Base-by-base conservation (phyloP, 1,140 invertebrate species). In the Brachionus rubens region DNA sequence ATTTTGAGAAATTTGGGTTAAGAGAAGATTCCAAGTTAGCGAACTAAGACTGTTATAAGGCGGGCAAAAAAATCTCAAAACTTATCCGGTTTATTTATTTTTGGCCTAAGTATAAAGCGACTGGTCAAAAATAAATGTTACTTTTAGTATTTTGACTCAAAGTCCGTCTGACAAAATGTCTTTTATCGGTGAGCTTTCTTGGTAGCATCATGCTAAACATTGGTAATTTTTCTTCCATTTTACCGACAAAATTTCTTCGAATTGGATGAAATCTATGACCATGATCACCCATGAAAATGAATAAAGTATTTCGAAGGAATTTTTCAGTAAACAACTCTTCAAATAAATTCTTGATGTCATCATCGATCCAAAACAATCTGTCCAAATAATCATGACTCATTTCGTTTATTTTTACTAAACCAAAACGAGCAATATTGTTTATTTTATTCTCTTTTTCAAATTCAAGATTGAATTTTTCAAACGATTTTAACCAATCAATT, bases 321-420 rank as follows among this genome's bases (percentile, higher is more conserved):
- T 54, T 47, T n/a, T 75, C 28, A 1, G 36, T 41, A 33, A 72
- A 48, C 28, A 77, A 41, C 26, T 40, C 36, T 33, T 48, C 24
- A 14, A 77, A 40, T 28, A 77, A 77, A 24, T 77, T 19, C 19
- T 59, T 24, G 16, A 72, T 59, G 50, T 59, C 50, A 33, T 77
- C 16, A 48, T 77, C 76, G 3, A 56, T 56, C 68, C 62, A 72
- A 52, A 62, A 48, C 2, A 77, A 14, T 28, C 54, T 46, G n/a
- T 77, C 68, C 52, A 77, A 72, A 75, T 77, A 67, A 47, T 52
- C 65, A 65, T 77, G 76, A 40, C 76, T 67, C 48, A 77, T 54
- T 75, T 77, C 68, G 10, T 56, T 77, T 7, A 70, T 50, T 70
- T 70, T 70, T n/a, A 70, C 46, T 30, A 70, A 6, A 12, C 65